Percentiles rank a stretch among this genome's conserved stretches.
Conservation (phyloP, 2,113 vertebrate genomes). For the Oreochromis niloticus region DNA sequence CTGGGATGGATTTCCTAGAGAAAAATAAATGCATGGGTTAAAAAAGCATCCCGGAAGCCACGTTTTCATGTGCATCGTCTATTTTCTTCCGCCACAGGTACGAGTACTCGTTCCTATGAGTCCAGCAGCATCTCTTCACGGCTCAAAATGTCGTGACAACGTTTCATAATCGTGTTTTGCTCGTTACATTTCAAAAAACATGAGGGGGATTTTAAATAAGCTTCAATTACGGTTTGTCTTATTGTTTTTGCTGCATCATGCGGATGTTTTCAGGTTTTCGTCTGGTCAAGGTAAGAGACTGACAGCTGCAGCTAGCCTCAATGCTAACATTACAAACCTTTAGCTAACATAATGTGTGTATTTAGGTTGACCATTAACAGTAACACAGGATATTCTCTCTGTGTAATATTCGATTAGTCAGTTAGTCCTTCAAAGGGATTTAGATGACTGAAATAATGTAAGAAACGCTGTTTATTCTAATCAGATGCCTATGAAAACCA, state of each 20-base stretch:
- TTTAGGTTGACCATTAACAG: not conserved
- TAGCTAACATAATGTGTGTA: not conserved
- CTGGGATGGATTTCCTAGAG: fast-evolving
- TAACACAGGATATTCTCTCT: fast-evolving
- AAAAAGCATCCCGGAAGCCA: fast-evolving
- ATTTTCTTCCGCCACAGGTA: not conserved
- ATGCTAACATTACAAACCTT: not conserved
- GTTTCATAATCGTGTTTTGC: fast-evolving
- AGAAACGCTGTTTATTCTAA: not conserved
- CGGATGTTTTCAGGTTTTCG: not conserved
- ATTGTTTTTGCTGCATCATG: not conserved
- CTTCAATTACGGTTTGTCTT: not conserved
- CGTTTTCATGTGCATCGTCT: not conserved
- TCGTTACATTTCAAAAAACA: not conserved
- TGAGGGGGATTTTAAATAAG: not conserved
- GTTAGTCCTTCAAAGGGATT: not conserved
- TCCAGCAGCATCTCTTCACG: fast-evolving
- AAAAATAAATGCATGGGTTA: fast-evolving
- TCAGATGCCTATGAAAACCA: not conserved
- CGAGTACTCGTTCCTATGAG: not conserved
- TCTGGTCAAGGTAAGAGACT: conserved; percentile 50
- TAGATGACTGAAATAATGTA: not conserved
- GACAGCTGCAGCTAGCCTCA: not conserved
- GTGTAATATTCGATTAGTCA: fast-evolving
- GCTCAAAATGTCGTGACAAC: not conserved